Base-by-base conservation (phyloP, 1,140 invertebrate genomes). In the Drosophila nasuta region DNA sequence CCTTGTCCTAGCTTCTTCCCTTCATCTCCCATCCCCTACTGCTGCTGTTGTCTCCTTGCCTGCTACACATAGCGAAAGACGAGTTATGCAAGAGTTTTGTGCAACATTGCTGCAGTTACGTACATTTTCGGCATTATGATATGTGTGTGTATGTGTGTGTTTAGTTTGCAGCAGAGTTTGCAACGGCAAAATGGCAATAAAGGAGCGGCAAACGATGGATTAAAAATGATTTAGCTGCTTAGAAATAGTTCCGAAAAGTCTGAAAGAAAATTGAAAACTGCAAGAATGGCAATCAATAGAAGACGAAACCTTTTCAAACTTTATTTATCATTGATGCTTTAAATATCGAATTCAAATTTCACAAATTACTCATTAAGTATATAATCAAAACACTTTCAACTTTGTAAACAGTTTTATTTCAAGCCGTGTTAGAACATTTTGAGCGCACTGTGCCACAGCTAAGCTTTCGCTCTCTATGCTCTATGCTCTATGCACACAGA, bases 41-140 rank as follows among this genome's bases (percentile, higher is more conserved):
- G 41, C 35, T 48, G 30, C 35, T 62, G 54, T 46, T 76, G 63
- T 43, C 59, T 52, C 45, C 45, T 56, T 48, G 35, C 25, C 13
- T 35, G 11, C 20, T 77, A 64, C 74, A 83, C 77, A 54, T 74
- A 70, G 68, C 69, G 49, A 88, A 70, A 72, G 63, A 72, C 80
- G 80, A 87, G 83, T 89, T 88, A 89, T 88, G 83, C 76, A 88
- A 86, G 76, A 66, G 78, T 69, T 75, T 25, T 70, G 64, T 59
- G 66, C 83, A 85, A 48, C 57, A 68, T 51, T 57, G 52, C 52
- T 58, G 49, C 60, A 56, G 49, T 48, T 33, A 66, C 15, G 57
- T 52, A 75, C 66, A 85, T 54, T 69, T 58, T 64, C 8, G 73
- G 59, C 64, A 64, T 68, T 68, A 63, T 51, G 28, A 43, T 46